Percentiles rank a stretch among this genome's conserved stretches.
These are phyloP conservation scores for Myiotriccus ornatus DNA, from an alignment of 2,797 vertebrate genomes.

Conservation along the genomic window DNA sequence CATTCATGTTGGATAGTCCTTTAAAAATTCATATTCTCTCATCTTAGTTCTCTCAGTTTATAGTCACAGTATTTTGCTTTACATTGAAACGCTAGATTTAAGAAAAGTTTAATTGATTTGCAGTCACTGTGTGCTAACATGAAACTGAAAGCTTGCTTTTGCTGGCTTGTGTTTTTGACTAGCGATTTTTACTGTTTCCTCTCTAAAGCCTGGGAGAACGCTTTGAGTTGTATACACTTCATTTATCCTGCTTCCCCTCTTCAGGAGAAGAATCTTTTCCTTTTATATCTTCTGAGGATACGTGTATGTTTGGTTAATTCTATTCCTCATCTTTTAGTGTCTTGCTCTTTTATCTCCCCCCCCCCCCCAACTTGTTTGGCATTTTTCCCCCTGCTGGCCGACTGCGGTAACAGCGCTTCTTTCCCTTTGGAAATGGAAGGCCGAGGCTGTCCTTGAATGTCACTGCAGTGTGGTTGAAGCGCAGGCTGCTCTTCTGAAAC, in stretches of 20 bases:
- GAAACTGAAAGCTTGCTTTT: neutral
- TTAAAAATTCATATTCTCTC: neutral
- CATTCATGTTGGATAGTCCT: neutral
- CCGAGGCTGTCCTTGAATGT: neutral
- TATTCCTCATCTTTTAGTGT: neutral
- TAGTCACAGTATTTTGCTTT: neutral
- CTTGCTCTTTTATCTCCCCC: neutral
- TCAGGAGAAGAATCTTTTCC: neutral
- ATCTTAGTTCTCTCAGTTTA: neutral
- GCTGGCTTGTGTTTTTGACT: neutral
- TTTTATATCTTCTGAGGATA: neutral
- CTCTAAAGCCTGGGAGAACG: neutral
- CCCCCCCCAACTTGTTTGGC: constrained; percentile 19
- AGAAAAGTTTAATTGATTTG: neutral
- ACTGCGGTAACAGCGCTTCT: neutral
- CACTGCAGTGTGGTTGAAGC: neutral
- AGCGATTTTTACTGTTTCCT: neutral
- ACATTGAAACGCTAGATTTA: neutral
- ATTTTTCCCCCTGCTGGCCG: constrained; percentile 64
- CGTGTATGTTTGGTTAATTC: neutral
- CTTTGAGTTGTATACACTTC: neutral
- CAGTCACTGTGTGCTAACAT: neutral
- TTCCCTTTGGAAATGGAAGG: neutral
- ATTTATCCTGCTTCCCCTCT: neutral
- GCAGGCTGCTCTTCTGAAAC: neutral